A percentile compares a stretch with the other conserved stretches of the same genome.
Conservation (phyloP, 2,113 vertebrate species). For the Tretioscincus oriximinensis region DNA sequence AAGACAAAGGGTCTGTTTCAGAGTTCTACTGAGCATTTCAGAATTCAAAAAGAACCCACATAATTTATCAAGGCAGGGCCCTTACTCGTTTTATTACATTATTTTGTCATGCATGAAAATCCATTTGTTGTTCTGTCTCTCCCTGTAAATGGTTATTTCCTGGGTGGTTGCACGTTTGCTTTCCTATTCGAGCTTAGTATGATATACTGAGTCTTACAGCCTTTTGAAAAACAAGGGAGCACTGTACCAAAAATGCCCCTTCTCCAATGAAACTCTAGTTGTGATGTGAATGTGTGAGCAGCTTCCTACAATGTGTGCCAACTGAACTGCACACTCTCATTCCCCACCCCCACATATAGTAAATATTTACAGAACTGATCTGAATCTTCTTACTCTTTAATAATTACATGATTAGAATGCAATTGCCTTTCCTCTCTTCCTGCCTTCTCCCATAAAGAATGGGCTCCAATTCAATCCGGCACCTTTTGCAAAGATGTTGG, state of each 20-base stretch:
- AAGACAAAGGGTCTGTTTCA: conserved; percentile 36
- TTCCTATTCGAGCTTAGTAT: conserved; percentile 40
- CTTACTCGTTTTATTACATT: conserved; percentile 53
- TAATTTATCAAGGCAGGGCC: conserved; percentile 58
- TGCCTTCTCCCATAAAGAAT: too few species aligned
- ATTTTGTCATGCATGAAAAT: conserved; percentile 63
- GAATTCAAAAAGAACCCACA: conserved; percentile 49
- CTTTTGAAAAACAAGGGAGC: conserved; percentile 10
- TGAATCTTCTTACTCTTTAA: background rate
- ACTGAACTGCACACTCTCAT: too few species aligned
- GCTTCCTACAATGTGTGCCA: too few species aligned
- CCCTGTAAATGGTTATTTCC: conserved; percentile 64
- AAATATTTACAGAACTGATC: background rate
- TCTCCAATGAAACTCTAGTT: background rate
- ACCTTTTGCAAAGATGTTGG: too few species aligned
- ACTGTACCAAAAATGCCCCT: background rate
- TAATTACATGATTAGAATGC: too few species aligned
- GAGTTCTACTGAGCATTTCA: conserved; percentile 41
- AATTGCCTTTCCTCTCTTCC: too few species aligned
- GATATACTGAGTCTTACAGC: conserved; percentile 33
- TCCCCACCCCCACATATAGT: too few species aligned
- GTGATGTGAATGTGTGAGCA: background rate
- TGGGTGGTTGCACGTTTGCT: conserved; percentile 63
- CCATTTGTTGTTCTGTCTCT: conserved; percentile 59
- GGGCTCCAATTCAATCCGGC: too few species aligned